Evolutionary conservation across 2,797 vertebrate species (phyloP).

Genomic region (Knipowitschia caucasica): DNA sequence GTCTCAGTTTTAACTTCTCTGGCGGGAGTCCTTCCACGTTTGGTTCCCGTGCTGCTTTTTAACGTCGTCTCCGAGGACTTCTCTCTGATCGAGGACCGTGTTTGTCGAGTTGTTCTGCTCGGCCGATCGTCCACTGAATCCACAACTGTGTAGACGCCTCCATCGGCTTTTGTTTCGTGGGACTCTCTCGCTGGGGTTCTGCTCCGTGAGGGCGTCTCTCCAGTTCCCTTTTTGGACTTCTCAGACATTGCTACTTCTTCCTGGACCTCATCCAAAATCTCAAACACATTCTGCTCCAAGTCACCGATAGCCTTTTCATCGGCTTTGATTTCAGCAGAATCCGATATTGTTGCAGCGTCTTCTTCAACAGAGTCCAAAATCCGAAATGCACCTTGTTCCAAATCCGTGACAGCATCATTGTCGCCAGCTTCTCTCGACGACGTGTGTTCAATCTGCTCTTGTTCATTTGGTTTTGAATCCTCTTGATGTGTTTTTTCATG

Average conservation of each 20-base stretch:
- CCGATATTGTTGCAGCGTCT: neutral
- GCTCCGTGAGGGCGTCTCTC: neutral
- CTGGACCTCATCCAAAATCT: neutral
- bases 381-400: neutral
- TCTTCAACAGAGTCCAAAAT: constrained; percentile 3
- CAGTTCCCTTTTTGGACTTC: neutral
- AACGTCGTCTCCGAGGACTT: neutral
- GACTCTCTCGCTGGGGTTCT: constrained; percentile 20
- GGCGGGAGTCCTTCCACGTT: neutral
- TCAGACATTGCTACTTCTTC: neutral
- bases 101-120: neutral
- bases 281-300: neutral
- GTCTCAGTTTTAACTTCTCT: neutral
- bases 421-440: neutral
- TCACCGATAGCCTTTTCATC: neutral
- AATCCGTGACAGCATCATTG: neutral
- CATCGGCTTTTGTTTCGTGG: neutral
- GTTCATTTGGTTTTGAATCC: constrained; percentile 10
- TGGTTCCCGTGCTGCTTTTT: neutral
- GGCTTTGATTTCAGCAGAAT: neutral
- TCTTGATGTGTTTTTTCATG: constrained; percentile 13
- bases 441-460: neutral
- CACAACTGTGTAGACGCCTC: neutral
- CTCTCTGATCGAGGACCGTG: neutral
- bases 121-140: constrained; percentile 1